These are phyloP conservation scores for Megaceryle alcyon DNA, from an alignment of 2,797 vertebrate genomes.

Conservation along the genomic window DNA sequence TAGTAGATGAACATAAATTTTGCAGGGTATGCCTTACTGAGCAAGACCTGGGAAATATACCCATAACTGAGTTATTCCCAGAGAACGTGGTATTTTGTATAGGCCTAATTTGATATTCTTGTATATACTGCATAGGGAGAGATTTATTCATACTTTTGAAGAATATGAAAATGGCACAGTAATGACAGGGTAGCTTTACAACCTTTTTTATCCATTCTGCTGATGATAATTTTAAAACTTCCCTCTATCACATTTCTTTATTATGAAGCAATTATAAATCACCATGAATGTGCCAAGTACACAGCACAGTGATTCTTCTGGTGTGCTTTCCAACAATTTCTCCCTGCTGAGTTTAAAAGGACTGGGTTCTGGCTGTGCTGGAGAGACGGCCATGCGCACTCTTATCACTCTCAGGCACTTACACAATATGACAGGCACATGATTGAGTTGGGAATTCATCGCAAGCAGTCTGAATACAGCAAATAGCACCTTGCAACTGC, in stretches of 20 bases:
- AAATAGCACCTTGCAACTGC: background rate
- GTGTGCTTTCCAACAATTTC: background rate
- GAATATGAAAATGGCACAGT: background rate
- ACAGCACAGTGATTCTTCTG: background rate
- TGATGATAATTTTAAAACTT: background rate
- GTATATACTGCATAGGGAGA: background rate
- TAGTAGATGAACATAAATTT: background rate
- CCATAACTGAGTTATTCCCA: background rate
- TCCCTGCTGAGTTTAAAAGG: background rate
- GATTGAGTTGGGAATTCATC: background rate
- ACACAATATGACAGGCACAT: background rate
- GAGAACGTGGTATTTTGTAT: background rate
- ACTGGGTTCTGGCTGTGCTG: background rate
- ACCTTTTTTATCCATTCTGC: background rate
- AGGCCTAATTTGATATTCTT: background rate
- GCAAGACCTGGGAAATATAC: background rate
- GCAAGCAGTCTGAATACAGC: background rate
- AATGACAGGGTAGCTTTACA: background rate
- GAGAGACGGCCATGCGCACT: background rate
- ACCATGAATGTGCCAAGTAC: background rate
- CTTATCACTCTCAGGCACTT: constrained; percentile 1
- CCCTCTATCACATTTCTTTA: background rate
- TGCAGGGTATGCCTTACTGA: background rate
- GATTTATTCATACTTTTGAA: background rate
- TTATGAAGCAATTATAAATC: background rate